Conservation (phyloP, 2,113 vertebrate species). For the Rhea pennata region DNA sequence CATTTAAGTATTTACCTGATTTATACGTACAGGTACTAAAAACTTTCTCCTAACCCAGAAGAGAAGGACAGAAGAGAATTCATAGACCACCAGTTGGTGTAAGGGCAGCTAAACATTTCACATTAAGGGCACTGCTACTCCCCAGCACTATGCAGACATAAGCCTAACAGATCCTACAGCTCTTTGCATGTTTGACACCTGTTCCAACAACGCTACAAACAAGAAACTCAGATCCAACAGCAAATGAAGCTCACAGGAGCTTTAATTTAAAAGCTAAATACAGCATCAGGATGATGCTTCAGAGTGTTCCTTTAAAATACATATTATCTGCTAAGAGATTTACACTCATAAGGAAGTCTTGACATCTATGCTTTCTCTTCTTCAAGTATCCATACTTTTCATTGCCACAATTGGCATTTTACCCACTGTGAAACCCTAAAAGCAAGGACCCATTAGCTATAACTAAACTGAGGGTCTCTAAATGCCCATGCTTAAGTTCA, state of each 20-base stretch:
- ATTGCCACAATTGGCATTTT: background rate
- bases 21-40: accelerated
- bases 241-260: background rate
- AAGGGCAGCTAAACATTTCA: background rate
- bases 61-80: background rate
- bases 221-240: background rate
- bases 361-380: background rate
- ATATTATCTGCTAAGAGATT: background rate
- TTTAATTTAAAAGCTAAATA: background rate
- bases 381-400: background rate
- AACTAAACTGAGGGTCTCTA: background rate
- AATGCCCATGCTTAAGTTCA: background rate
- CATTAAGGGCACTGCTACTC: background rate
- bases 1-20: background rate
- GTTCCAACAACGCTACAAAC: background rate
- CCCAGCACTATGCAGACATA: background rate
- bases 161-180: background rate
- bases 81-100: background rate
- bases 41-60: background rate
- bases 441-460: background rate
- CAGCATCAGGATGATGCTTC: background rate
- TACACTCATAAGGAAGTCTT: background rate
- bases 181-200: background rate
- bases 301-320: background rate
- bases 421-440: background rate